Conservation (phyloP, 2,797 vertebrate genomes). For the Syndactyla subalaris region DNA sequence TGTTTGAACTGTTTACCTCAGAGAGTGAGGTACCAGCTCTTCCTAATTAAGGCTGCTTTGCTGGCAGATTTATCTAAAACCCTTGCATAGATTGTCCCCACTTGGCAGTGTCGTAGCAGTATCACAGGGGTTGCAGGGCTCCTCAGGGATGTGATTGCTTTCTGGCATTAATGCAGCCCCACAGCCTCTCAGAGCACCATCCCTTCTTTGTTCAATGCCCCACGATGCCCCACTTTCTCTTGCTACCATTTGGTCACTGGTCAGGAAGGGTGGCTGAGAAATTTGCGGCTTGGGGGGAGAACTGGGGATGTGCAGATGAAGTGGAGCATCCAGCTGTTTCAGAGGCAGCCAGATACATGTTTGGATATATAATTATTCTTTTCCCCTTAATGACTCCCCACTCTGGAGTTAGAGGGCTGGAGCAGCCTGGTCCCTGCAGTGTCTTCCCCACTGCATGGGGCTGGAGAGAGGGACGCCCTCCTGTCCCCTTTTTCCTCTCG, state of each 20-base stretch:
- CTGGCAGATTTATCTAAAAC: background rate
- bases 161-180: background rate
- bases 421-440: background rate
- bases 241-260: background rate
- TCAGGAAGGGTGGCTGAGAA: background rate
- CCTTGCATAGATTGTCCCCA: rapidly evolving
- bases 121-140: background rate
- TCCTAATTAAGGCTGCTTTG: background rate
- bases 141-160: background rate
- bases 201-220: background rate
- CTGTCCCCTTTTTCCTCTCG: background rate
- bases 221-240: background rate
- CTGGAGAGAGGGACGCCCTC: background rate
- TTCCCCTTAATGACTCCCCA: background rate
- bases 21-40: background rate
- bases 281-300: background rate
- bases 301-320: background rate
- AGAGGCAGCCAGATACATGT: background rate
- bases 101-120: background rate
- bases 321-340: background rate
- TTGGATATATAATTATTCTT: background rate
- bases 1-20: background rate
- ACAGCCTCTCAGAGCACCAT: background rate
- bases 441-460: background rate
- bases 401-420: background rate